A percentile compares a stretch with the other conserved stretches of the same genome.
Evolutionary conservation across 2,888 invertebrate species (phyloP).

Genomic region (Cepaea hortensis): DNA sequence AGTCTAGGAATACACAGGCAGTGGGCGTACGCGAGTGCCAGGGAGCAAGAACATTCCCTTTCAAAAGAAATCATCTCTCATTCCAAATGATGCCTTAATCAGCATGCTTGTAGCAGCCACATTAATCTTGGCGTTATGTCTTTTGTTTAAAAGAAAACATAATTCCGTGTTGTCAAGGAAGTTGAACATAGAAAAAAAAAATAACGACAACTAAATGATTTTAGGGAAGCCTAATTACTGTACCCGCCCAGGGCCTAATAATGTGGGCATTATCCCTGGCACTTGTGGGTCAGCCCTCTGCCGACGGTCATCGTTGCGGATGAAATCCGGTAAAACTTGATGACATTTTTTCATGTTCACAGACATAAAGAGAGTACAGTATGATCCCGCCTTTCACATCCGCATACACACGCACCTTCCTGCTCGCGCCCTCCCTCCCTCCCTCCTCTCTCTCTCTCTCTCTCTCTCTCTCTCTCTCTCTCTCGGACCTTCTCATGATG

Average conservation of each 20-base stretch:
- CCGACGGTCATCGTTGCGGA: background rate
- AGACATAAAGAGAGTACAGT: background rate
- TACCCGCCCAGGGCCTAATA: background rate
- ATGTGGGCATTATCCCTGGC: background rate
- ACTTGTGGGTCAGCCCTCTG: background rate
- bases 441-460: background rate
- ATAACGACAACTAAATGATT: background rate
- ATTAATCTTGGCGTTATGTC: background rate
- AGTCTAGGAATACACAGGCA: too few relatives aligned
- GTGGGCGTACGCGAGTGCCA: too few relatives aligned
- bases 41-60: too few relatives aligned
- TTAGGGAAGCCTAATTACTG: background rate
- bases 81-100: background rate
- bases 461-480: too few relatives aligned
- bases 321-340: background rate
- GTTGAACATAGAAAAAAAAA: background rate
- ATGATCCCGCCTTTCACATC: background rate
- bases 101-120: background rate
- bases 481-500: background rate
- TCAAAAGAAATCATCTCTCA: too few relatives aligned
- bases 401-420: background rate
- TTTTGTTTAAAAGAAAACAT: background rate
- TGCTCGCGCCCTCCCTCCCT: background rate
- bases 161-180: background rate
- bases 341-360: background rate